These are phyloP conservation scores for Ectropis crepuscularia DNA, from an alignment of 2,888 invertebrate species.

Conservation along the genomic window DNA sequence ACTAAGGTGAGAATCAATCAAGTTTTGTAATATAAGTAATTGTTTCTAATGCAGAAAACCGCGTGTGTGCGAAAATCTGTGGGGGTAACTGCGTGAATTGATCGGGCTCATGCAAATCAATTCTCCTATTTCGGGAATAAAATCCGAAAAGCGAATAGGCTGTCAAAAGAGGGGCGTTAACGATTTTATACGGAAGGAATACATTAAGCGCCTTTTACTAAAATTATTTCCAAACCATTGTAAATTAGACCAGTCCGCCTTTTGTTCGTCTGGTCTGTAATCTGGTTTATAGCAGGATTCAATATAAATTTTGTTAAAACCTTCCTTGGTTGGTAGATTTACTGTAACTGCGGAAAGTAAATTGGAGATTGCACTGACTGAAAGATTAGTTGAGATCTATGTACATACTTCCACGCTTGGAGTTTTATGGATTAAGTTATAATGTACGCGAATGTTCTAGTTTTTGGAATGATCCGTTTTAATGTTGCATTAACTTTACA, in stretches of 20 bases:
- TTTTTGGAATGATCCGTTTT: not conserved
- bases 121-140: slow-evolving; percentile 51
- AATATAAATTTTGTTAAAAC: slow-evolving; percentile 30
- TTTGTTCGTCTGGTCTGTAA: slow-evolving; percentile 32
- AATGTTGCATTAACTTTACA: not conserved
- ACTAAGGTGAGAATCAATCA: no score
- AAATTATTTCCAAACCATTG: slow-evolving; percentile 30
- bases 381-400: slow-evolving; percentile 24
- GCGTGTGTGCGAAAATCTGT: no score
- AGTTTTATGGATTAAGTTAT: slow-evolving; percentile 17
- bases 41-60: no score
- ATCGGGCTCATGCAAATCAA: slow-evolving; percentile 39
- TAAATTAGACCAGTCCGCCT: slow-evolving; percentile 32
- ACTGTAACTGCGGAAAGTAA: slow-evolving; percentile 21
- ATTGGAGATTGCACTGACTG: slow-evolving; percentile 27
- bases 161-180: slow-evolving; percentile 43
- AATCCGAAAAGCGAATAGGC: slow-evolving; percentile 39
- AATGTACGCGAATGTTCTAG: slow-evolving; percentile 1
- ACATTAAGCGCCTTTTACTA: slow-evolving; percentile 24
- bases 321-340: slow-evolving; percentile 23
- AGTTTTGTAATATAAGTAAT: no score
- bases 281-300: slow-evolving; percentile 27
- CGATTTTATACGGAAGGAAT: slow-evolving; percentile 27
- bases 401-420: slow-evolving; percentile 4
- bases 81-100: no score